Conservation (phyloP, 1,140 invertebrate species). For the Campoletis sonorensis region DNA sequence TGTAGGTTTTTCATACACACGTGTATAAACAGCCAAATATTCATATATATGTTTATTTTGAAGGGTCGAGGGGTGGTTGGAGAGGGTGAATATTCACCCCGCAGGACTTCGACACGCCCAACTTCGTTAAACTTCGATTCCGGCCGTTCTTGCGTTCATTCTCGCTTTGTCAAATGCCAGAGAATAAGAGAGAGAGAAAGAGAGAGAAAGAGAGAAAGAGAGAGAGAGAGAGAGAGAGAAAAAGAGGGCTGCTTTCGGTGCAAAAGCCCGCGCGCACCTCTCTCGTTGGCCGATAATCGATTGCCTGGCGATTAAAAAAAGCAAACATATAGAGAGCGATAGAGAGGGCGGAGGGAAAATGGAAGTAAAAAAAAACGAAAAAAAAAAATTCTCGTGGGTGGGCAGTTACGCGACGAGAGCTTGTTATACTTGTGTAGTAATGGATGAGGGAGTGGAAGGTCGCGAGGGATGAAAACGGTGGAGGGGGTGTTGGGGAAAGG, state of each 20-base stretch:
- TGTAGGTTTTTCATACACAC: background rate
- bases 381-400: background rate
- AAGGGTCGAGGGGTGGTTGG: background rate
- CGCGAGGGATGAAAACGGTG: conserved; percentile 35
- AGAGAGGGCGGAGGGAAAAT: conserved; percentile 22
- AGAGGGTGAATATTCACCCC: conserved; percentile 58
- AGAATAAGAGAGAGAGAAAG: conserved; percentile 3
- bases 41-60: background rate
- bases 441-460: background rate
- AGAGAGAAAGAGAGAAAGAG: background rate
- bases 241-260: conserved; percentile 44
- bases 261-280: conserved; percentile 42
- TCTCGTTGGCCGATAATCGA: conserved; percentile 56
- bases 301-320: conserved; percentile 49
- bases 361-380: conserved; percentile 15
- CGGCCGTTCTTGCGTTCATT: conserved; percentile 52
- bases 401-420: conserved; percentile 33
- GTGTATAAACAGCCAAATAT: background rate
- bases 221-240: conserved; percentile 10
- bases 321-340: conserved; percentile 43
- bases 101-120: conserved; percentile 59
- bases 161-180: conserved; percentile 27
- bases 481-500: background rate
- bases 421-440: conserved; percentile 34
- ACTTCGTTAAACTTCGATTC: conserved; percentile 46